A percentile compares a stretch with the other conserved stretches of the same genome.
Evolutionary conservation across 2,113 vertebrate species (phyloP).

Genomic region (Sprattus sprattus): DNA sequence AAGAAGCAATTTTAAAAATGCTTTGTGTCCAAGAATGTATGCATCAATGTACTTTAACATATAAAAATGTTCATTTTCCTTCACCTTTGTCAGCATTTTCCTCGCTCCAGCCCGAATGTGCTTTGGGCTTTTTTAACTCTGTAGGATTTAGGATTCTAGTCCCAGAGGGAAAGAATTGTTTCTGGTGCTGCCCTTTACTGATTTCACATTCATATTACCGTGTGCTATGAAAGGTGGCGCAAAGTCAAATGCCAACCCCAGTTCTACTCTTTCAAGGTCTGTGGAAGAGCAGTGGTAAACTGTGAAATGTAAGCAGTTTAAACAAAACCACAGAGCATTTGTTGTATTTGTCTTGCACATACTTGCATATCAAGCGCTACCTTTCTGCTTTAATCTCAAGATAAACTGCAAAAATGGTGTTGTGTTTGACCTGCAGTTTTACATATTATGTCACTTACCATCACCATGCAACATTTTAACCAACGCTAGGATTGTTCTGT

Average conservation of each 20-base stretch:
- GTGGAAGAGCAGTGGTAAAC: constrained; percentile 35
- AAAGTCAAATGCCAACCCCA: constrained; percentile 36
- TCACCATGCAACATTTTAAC: no score
- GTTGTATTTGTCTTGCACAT: constrained; percentile 38
- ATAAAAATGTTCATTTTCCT: neutral
- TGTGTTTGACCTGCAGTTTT: neutral
- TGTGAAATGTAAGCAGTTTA: constrained; percentile 48
- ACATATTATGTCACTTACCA: neutral
- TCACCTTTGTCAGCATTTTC: neutral
- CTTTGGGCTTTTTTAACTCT: constrained; percentile 5
- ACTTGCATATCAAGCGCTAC: neutral
- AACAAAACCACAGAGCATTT: constrained; percentile 43
- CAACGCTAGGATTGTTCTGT: no score
- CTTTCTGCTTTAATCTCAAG: constrained; percentile 30
- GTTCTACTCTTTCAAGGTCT: constrained; percentile 37
- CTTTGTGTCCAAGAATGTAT: neutral
- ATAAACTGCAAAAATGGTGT: neutral
- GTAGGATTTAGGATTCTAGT: neutral
- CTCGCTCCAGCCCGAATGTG: neutral
- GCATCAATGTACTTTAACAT: constrained; percentile 1
- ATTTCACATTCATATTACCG: constrained; percentile 34
- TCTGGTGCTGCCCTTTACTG: constrained; percentile 9
- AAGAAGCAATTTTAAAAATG: neutral
- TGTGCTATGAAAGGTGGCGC: constrained; percentile 38
- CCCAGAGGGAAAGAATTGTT: constrained; percentile 14